Evolutionary conservation across 2,113 vertebrate species (phyloP), one percentile per base, ranked within the genome.

Genomic region (Antechinus stuartii): DNA sequence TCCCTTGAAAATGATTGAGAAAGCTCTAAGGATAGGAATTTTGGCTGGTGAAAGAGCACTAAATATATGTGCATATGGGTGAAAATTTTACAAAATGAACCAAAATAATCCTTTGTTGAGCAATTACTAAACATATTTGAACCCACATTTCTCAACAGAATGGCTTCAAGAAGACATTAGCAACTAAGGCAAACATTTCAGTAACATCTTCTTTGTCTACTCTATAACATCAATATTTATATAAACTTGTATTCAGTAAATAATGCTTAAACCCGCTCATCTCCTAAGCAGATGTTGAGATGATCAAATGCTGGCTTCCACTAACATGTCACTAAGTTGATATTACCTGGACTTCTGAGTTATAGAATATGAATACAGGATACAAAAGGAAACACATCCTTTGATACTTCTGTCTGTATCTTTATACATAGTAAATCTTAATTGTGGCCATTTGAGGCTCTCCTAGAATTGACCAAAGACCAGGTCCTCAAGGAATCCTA

Each of bases 101-200:
- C n/a, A 42, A 89, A 54, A 55, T 46, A 56, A 53, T 93, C 50
- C 55, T 95, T 94, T 53, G 55, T 52, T 57, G 76, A 94, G 54
- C 16, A 54, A 61, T 68, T 46, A 92, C 56, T 27, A 94, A 90
- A 76, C 90, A 52, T 42, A 24, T 11, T 23, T 54, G 55, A 24
- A 50, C 93, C 94, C 54, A 91, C 84, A 90, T 90, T 54, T n/a
- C 49, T 91, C 89, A 90, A 23, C 56, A 94, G 27, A 92, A 57
- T 0, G 12, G 46, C 47, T 91, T 89, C 84, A 19, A 12, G 30
- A 84, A 91, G 90, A 93, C 27, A 6, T 24, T 10, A 56, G 30
- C 35, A 91, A 47, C 7, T n/a, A 96, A 94, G 56, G 56, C 27
- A 68, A 52, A 55, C 0, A 6, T 57, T 27, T 42, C 11, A 91